Evolutionary conservation across 2,113 vertebrate genomes (phyloP).

Genomic region (Argyrosomus japonicus): DNA sequence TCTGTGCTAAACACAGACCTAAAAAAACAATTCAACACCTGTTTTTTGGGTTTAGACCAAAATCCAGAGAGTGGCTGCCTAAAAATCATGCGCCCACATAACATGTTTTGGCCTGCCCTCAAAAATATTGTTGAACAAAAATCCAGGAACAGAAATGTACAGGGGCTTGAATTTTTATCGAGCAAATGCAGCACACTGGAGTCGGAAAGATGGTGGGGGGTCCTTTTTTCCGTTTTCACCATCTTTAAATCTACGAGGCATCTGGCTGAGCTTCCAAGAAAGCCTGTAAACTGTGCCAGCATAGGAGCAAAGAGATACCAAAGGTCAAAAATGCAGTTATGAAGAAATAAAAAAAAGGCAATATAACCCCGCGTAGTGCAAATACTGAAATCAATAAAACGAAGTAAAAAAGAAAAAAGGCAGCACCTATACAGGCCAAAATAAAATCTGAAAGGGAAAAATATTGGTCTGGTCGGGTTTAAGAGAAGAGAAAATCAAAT

Average conservation of each 20-base stretch:
- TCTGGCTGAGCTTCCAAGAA: conserved; percentile 31
- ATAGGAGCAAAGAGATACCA: conserved; percentile 46
- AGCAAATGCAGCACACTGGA: conserved; percentile 44
- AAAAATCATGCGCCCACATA: conserved; percentile 53
- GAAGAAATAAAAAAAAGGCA: conserved; percentile 68
- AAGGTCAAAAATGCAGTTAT: conserved; percentile 68
- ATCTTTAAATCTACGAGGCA: conserved; percentile 53
- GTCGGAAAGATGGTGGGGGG: not conserved
- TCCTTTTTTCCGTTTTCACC: conserved; percentile 19
- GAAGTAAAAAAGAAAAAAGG: conserved; percentile 28
- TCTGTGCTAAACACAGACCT: conserved; percentile 28
- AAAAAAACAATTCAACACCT: conserved; percentile 27
- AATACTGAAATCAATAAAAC: conserved; percentile 66
- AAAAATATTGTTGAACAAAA: conserved; percentile 52
- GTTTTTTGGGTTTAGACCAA: conserved; percentile 40
- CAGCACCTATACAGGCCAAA: conserved; percentile 30
- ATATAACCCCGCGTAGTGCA: conserved; percentile 59
- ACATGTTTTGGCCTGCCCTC: conserved; percentile 48
- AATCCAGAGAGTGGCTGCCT: conserved; percentile 24
- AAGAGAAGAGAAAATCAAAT: conserved; percentile 63
- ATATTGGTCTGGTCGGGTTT: conserved; percentile 46
- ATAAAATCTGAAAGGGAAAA: conserved; percentile 57
- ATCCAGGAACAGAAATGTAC: conserved; percentile 40
- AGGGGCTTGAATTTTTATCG: conserved; percentile 44
- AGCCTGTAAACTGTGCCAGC: conserved; percentile 47